Conservation (phyloP, 2,888 invertebrate genomes). For the Cerastis rubricosa region DNA sequence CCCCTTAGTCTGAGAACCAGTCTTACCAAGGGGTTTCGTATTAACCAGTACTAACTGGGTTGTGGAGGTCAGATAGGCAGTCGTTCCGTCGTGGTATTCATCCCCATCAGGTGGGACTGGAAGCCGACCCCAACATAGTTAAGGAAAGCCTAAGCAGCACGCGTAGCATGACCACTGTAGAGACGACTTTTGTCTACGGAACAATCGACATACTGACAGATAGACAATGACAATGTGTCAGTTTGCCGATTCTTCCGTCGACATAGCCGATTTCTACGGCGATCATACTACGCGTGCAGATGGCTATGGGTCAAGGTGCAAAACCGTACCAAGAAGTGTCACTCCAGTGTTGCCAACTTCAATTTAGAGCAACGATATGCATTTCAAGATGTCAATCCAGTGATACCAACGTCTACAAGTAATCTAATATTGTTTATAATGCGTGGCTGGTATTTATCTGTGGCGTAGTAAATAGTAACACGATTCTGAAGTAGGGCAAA, state of each 20-base stretch:
- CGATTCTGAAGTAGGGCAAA: slow-evolving; percentile 42
- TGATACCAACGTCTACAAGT: slow-evolving; percentile 30
- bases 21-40: background rate
- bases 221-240: too few relatives aligned
- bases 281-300: too few relatives aligned
- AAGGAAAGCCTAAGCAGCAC: too few relatives aligned
- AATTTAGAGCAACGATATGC: slow-evolving; percentile 41
- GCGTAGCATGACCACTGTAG: too few relatives aligned
- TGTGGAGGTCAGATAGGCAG: background rate
- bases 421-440: slow-evolving; percentile 51
- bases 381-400: slow-evolving; percentile 45
- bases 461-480: slow-evolving; percentile 36
- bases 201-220: too few relatives aligned
- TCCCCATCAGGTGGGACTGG: background rate
- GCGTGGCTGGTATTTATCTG: slow-evolving; percentile 25
- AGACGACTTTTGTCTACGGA: too few relatives aligned
- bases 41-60: background rate
- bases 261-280: too few relatives aligned
- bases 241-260: too few relatives aligned
- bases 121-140: background rate
- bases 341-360: slow-evolving; percentile 25
- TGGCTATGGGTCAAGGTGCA: background rate
- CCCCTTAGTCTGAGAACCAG: too few relatives aligned
- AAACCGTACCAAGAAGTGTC: slow-evolving; percentile 17
- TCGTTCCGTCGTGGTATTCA: background rate